Percentiles rank a stretch among this genome's conserved stretches.
phyloP scores from a whole-genome alignment of 2,888 invertebrate genomes.

The Sicus ferrugineus region DNA sequence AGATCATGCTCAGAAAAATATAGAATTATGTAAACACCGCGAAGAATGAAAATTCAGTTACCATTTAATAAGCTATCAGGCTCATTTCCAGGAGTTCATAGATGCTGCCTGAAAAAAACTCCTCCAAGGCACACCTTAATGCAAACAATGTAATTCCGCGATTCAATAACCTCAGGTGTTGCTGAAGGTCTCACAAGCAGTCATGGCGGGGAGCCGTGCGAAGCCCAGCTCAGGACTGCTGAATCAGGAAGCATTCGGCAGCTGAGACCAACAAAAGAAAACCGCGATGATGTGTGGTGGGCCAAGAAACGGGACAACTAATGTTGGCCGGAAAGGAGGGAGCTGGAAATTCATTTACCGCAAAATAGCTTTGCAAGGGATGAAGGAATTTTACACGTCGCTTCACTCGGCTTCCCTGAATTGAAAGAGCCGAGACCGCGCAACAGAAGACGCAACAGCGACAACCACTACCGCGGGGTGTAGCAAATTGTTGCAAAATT shows the following conservation, averaged over 20 bases:
- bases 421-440: not conserved
- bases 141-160: slow-evolving; percentile 23
- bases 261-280: not conserved
- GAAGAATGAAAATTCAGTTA: slow-evolving; percentile 38
- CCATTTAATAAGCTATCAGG: slow-evolving; percentile 2
- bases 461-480: not conserved
- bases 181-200: not conserved
- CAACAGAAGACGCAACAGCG: not conserved
- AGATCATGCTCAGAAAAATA: slow-evolving; percentile 46
- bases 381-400: slow-evolving; percentile 8
- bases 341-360: slow-evolving; percentile 35
- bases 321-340: not conserved
- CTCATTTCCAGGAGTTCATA: not conserved
- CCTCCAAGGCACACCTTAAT: not conserved
- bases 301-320: not conserved
- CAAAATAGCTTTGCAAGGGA: slow-evolving; percentile 30
- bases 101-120: not conserved
- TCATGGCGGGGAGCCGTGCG: not conserved
- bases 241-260: not conserved
- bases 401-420: not conserved
- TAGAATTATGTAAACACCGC: slow-evolving; percentile 43
- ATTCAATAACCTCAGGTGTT: slow-evolving; percentile 35
- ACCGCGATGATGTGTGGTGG: not conserved
- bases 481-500: slow-evolving; percentile 44
- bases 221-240: not conserved